A percentile compares a stretch with the other conserved stretches of the same genome.
These are phyloP conservation scores for Strigamia maritima DNA, from an alignment of 2,888 invertebrate genomes.

Conservation along the genomic window DNA sequence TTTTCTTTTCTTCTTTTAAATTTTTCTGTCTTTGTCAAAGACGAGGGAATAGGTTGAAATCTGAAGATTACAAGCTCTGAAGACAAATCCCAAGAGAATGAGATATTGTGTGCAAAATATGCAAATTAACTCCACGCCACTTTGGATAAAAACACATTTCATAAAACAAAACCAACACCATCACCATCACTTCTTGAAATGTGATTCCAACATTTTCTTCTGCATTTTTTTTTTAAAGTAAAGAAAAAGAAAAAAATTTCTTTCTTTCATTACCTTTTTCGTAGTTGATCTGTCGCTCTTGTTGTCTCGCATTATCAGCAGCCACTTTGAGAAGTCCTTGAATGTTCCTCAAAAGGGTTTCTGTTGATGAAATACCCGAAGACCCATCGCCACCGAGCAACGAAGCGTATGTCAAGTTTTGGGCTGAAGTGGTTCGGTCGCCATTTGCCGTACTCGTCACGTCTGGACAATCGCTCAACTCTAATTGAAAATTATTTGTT, in stretches of 20 bases:
- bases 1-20: background rate
- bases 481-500: slow-evolving; percentile 54
- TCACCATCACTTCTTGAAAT: background rate
- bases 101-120: slow-evolving; percentile 21
- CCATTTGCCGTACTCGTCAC: slow-evolving; percentile 64
- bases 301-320: slow-evolving; percentile 94
- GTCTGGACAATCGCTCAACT: slow-evolving; percentile 69
- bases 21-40: slow-evolving; percentile 17
- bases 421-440: slow-evolving; percentile 54
- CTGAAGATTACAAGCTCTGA: slow-evolving; percentile 26
- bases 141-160: slow-evolving; percentile 17
- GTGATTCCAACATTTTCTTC: background rate
- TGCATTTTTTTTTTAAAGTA: background rate
- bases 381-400: slow-evolving; percentile 45
- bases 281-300: slow-evolving; percentile 91
- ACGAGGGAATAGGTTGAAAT: slow-evolving; percentile 20
- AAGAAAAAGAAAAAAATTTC: background rate
- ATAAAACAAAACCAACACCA: background rate
- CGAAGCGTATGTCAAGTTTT: slow-evolving; percentile 73
- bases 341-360: slow-evolving; percentile 89
- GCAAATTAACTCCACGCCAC: slow-evolving; percentile 10
- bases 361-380: slow-evolving; percentile 69
- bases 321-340: slow-evolving; percentile 94
- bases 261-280: slow-evolving; percentile 76
- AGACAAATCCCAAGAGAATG: slow-evolving; percentile 14